Evolutionary conservation across 2,888 invertebrate species (phyloP).

Genomic region (Ganaspis brasiliensis): DNA sequence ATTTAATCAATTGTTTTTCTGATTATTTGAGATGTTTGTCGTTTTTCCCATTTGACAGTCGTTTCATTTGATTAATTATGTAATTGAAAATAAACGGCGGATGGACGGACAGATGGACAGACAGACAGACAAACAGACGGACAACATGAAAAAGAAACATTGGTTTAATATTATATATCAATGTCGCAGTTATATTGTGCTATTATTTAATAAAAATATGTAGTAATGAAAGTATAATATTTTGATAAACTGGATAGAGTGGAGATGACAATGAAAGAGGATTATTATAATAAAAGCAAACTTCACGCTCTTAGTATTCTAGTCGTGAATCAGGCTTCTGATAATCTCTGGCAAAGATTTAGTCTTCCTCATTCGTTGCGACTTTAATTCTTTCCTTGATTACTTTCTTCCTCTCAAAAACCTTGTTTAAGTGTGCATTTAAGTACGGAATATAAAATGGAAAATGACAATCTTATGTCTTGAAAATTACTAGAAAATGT

Average conservation of each 20-base stretch:
- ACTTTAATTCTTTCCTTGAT: constrained; percentile 18
- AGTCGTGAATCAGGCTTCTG: constrained; percentile 7
- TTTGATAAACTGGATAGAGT: neutral
- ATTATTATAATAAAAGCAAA: constrained; percentile 28
- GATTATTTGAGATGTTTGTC: neutral
- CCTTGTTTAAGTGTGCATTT: neutral
- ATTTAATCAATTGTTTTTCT: neutral
- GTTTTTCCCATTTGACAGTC: too few species aligned
- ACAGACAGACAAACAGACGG: too few species aligned
- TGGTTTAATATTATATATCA: too few species aligned
- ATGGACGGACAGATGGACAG: too few species aligned
- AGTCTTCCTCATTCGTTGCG: neutral
- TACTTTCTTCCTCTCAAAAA: neutral
- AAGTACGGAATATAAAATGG: too few species aligned
- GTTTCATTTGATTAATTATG: too few species aligned
- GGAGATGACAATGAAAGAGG: neutral
- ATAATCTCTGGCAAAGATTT: constrained; percentile 5
- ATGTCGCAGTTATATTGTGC: too few species aligned
- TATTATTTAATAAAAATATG: too few species aligned
- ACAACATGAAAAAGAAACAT: too few species aligned
- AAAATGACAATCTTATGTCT: too few species aligned
- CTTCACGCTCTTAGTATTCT: neutral
- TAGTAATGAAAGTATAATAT: constrained; percentile 4
- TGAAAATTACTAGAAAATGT: too few species aligned
- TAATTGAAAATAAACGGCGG: too few species aligned